A percentile compares a stretch with the other conserved stretches of the same genome.
Conservation (phyloP, 2,888 invertebrate genomes). For the Oasisia sp. region DNA sequence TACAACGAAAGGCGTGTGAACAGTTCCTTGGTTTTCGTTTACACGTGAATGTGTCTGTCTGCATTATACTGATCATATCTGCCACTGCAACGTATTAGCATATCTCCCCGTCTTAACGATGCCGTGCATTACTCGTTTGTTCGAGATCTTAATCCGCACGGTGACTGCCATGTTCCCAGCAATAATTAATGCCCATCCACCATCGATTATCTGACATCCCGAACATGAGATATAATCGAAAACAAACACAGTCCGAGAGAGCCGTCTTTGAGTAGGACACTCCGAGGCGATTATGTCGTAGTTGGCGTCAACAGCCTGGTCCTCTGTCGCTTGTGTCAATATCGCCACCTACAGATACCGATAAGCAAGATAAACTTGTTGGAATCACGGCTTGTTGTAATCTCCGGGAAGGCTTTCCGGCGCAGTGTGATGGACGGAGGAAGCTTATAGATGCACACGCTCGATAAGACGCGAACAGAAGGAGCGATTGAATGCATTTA, state of each 20-base stretch:
- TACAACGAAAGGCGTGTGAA: background rate
- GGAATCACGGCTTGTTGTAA: conserved; percentile 1
- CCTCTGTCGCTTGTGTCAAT: background rate
- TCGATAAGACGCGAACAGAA: background rate
- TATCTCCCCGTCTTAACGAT: background rate
- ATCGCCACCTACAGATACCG: conserved; percentile 5
- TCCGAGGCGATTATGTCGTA: background rate
- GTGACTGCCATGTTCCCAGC: background rate
- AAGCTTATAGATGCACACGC: background rate
- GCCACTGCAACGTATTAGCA: background rate
- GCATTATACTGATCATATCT: background rate
- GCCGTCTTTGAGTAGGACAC: background rate
- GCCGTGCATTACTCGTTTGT: background rate
- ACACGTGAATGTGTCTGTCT: background rate
- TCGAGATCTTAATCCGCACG: background rate
- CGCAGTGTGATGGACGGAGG: background rate
- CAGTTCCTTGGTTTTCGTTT: background rate
- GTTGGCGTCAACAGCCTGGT: background rate
- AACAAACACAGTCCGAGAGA: background rate
- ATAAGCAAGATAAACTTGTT: conserved; percentile 17
- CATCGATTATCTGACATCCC: conserved; percentile 4
- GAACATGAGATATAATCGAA: conserved; percentile 17
- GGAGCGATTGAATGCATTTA: background rate
- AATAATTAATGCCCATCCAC: conserved; percentile 10
- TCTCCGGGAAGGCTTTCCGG: background rate